These are phyloP conservation scores for Hipposideros larvatus DNA, from an alignment of 2,797 vertebrate genomes.

Conservation along the genomic window DNA sequence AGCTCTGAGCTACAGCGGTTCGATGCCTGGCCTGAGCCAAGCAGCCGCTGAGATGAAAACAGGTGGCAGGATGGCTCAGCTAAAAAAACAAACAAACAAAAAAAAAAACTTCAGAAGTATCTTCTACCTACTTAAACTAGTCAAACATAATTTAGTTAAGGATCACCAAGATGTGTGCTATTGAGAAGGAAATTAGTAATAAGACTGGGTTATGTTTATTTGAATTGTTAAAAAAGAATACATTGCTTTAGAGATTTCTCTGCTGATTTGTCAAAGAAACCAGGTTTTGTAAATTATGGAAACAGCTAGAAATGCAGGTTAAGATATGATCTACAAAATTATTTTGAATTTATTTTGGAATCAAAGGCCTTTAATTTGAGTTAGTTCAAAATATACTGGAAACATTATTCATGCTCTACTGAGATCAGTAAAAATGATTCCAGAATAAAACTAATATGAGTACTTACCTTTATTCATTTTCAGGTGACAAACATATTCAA, in stretches of 20 bases:
- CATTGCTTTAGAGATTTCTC: slow-evolving; percentile 53
- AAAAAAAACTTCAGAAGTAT: slow-evolving; percentile 3
- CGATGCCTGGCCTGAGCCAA: too few species aligned
- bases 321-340: slow-evolving; percentile 65
- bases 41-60: too few species aligned
- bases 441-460: slow-evolving; percentile 41
- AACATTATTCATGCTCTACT: slow-evolving; percentile 66
- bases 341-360: slow-evolving; percentile 70
- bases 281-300: slow-evolving; percentile 64
- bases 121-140: slow-evolving; percentile 8
- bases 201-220: slow-evolving; percentile 60
- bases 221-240: slow-evolving; percentile 59
- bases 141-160: slow-evolving; percentile 10
- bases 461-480: slow-evolving; percentile 46
- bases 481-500: slow-evolving; percentile 23
- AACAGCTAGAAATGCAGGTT: slow-evolving; percentile 55
- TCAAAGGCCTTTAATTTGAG: slow-evolving; percentile 64
- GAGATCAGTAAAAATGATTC: slow-evolving; percentile 55
- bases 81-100: too few species aligned
- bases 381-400: slow-evolving; percentile 64
- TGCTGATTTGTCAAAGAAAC: slow-evolving; percentile 59
- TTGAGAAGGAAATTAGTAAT: slow-evolving; percentile 25
- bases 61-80: too few species aligned
- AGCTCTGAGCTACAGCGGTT: too few species aligned
- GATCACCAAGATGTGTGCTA: slow-evolving; percentile 6